Percentiles rank a stretch among this genome's conserved stretches.
Conservation (phyloP, 2,888 invertebrate genomes). For the Hartigia nigra region DNA sequence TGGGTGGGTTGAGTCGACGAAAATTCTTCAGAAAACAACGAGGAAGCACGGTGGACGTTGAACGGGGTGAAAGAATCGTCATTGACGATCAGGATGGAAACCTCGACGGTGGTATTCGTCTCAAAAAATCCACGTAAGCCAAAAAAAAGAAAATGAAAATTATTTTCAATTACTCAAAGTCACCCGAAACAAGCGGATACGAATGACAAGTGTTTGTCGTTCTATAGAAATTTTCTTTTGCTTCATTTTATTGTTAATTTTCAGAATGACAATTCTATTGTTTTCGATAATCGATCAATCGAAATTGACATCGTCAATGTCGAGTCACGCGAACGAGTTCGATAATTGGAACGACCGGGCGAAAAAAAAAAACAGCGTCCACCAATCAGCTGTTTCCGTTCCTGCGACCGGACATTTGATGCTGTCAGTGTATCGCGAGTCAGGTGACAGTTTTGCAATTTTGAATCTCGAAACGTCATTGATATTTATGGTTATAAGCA, state of each 20-base stretch:
- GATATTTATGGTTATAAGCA: no score
- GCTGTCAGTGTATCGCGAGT: neutral
- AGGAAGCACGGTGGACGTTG: neutral
- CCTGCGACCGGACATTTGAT: neutral
- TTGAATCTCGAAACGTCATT: neutral
- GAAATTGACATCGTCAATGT: neutral
- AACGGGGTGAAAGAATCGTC: neutral
- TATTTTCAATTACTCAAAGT: neutral
- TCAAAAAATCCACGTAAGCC: slow-evolving; percentile 52
- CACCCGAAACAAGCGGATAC: neutral
- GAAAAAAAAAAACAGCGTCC: neutral
- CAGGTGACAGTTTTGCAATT: neutral
- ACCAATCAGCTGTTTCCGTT: neutral
- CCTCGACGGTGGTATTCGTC: slow-evolving; percentile 41
- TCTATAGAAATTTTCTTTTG: neutral
- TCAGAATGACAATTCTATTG: neutral
- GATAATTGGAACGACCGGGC: neutral
- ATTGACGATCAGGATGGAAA: slow-evolving; percentile 42
- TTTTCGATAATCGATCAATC: neutral
- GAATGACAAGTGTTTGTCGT: neutral
- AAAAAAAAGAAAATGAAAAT: neutral
- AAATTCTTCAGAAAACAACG: neutral
- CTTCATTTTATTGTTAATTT: neutral
- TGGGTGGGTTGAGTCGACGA: neutral
- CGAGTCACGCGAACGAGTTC: neutral